Conservation (phyloP, 2,113 vertebrate genomes). For the Pholis gunnellus region DNA sequence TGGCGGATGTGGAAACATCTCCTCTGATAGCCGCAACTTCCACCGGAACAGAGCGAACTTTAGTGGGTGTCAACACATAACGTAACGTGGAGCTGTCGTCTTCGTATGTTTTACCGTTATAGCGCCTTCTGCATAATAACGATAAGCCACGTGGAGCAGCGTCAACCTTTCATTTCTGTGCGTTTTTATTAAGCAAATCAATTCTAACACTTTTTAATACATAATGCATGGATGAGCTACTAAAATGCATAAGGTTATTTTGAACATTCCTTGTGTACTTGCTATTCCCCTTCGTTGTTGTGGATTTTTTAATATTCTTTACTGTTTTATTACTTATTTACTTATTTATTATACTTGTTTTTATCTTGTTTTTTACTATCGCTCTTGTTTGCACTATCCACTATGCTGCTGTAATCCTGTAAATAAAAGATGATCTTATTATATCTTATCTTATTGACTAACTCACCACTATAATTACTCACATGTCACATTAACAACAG, state of each 20-base stretch:
- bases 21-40: neutral
- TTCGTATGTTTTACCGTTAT: too few relatives aligned
- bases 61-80: neutral
- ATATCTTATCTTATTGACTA: neutral
- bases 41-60: constrained; percentile 1
- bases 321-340: too few relatives aligned
- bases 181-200: neutral
- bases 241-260: neutral
- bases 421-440: too few relatives aligned
- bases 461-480: neutral
- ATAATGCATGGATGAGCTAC: neutral
- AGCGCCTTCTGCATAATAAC: too few relatives aligned
- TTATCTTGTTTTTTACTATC: too few relatives aligned
- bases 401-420: too few relatives aligned
- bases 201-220: neutral
- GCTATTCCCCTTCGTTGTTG: neutral
- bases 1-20: constrained; percentile 22
- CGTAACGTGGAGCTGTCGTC: too few relatives aligned
- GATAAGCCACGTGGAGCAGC: too few relatives aligned
- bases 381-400: too few relatives aligned
- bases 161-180: neutral
- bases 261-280: neutral
- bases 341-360: too few relatives aligned
- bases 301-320: too few relatives aligned
- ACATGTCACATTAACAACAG: neutral